Conservation (phyloP, 2,888 invertebrate species). For the Chalcosyrphus nemorum region DNA sequence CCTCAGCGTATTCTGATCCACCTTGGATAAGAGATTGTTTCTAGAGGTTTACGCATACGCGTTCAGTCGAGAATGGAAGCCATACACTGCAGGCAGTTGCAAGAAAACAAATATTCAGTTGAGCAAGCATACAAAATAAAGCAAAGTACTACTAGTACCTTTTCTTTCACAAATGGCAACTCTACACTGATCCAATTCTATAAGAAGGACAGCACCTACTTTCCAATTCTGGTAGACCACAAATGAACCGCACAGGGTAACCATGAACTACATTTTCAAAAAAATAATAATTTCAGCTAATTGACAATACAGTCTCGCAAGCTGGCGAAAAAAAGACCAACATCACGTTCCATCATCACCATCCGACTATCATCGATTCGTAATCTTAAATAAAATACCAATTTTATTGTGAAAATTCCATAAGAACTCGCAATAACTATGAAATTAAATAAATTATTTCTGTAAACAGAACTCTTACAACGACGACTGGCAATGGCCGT, state of each 20-base stretch:
- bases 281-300: slow-evolving; percentile 54
- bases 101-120: too few species aligned
- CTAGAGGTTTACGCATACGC: too few species aligned
- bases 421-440: slow-evolving; percentile 50
- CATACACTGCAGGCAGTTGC: too few species aligned
- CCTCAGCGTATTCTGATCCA: too few species aligned
- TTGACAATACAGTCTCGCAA: slow-evolving; percentile 29
- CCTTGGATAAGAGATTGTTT: too few species aligned
- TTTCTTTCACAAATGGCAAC: not conserved
- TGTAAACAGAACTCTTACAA: slow-evolving; percentile 15
- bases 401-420: slow-evolving; percentile 44
- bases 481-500: not conserved
- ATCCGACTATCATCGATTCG: slow-evolving; percentile 8
- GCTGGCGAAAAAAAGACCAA: not conserved
- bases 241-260: not conserved
- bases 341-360: slow-evolving; percentile 36
- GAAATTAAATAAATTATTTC: slow-evolving; percentile 61
- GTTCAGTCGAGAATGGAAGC: too few species aligned
- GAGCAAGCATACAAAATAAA: too few species aligned
- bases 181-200: not conserved
- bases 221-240: slow-evolving; percentile 1
- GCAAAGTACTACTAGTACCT: not conserved
- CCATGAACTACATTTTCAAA: slow-evolving; percentile 45
- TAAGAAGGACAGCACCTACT: not conserved
- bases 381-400: slow-evolving; percentile 39